These are phyloP conservation scores for Phoebastria nigripes DNA, from an alignment of 2,797 vertebrate species.

Conservation along the genomic window DNA sequence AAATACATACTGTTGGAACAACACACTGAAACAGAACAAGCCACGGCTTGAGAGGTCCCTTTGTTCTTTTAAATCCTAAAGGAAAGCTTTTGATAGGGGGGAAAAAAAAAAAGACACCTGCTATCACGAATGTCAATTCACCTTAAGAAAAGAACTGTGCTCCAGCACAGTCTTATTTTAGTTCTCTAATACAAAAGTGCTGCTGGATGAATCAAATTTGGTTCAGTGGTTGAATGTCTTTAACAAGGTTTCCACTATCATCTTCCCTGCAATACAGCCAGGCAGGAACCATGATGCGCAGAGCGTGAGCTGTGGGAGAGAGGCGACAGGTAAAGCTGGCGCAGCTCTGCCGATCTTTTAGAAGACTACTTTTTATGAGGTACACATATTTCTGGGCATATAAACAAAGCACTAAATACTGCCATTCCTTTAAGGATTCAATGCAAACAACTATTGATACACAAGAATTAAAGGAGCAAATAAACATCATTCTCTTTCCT, in stretches of 20 bases:
- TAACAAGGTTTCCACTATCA: background rate
- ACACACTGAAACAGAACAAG: background rate
- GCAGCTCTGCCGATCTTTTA: background rate
- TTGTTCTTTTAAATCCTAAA: conserved; percentile 31
- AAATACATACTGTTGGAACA: background rate
- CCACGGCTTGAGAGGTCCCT: background rate
- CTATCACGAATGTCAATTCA: background rate
- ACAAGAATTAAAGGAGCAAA: background rate
- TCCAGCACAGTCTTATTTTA: background rate
- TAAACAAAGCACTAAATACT: background rate
- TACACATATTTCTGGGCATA: background rate
- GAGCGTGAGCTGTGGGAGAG: background rate
- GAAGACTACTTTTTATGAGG: background rate
- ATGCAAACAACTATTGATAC: background rate
- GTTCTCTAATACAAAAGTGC: background rate
- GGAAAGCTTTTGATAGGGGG: background rate
- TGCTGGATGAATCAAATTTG: background rate
- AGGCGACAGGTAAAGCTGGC: background rate
- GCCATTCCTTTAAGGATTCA: background rate
- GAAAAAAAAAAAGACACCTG: background rate
- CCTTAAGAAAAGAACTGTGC: background rate
- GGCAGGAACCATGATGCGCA: background rate
- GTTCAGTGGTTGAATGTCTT: background rate
- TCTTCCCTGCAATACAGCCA: background rate
- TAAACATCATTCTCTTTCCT: background rate